phyloP scores from a whole-genome alignment of 2,888 invertebrate species.

The Zygogramma bicolorata region DNA sequence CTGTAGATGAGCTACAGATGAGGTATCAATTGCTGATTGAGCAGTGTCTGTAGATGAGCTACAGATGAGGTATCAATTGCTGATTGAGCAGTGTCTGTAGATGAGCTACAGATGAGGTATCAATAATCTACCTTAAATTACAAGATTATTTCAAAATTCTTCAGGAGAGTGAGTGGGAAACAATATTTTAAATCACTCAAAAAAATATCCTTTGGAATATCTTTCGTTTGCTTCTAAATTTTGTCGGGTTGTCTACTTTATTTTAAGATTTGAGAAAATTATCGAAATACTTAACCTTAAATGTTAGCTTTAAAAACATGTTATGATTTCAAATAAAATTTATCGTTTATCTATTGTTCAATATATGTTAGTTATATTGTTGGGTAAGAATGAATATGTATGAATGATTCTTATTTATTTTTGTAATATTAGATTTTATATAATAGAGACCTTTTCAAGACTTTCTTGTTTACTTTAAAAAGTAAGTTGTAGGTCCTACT shows the following conservation, averaged over 20 bases:
- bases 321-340: background rate
- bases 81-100: too few relatives aligned
- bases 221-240: too few relatives aligned
- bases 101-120: too few relatives aligned
- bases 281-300: background rate
- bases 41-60: background rate
- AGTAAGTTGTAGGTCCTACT: too few relatives aligned
- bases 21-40: too few relatives aligned
- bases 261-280: background rate
- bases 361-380: background rate
- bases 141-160: too few relatives aligned
- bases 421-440: background rate
- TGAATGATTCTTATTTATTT: background rate
- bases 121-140: too few relatives aligned
- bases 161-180: too few relatives aligned
- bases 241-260: background rate
- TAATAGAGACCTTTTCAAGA: background rate
- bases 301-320: background rate
- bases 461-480: background rate
- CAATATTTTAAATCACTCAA: too few relatives aligned
- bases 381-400: background rate
- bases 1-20: too few relatives aligned
- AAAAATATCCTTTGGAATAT: too few relatives aligned
- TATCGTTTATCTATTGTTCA: background rate
- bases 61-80: background rate